Evolutionary conservation across 2,888 invertebrate species (phyloP), one percentile per base, ranked within the genome.

Genomic region (Cremastinae sp.): DNA sequence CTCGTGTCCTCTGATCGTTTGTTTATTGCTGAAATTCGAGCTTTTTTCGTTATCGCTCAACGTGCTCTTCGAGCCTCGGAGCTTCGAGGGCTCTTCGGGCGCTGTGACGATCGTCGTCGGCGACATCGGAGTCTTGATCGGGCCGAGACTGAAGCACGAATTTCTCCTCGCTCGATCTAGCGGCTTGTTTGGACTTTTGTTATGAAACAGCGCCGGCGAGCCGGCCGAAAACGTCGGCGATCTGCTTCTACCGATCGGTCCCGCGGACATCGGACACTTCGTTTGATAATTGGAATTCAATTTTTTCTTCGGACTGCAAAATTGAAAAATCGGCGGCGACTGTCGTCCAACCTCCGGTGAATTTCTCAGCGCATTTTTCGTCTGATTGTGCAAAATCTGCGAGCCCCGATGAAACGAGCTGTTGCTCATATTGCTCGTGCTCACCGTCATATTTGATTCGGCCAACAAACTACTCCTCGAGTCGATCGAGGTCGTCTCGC

Each of bases 201-300:
- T 79, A 1, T 75, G 75, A 20, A 84, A 85, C 10, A 78, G 10
- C 3, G 41, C 81, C 4, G 79, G 55, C 2, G 86, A 81, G 4
- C 81, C 82, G 5, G 70, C 69, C 5, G 55, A 59, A 0, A 47
- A 72, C n/a, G 82, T 78, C 14, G 84, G 83, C 35, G 81, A 82
- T 9, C 70, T 64, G 1, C 75, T 66, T 10, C 49, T 41, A 37
- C 71, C 64, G 22, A 39, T 39, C 20, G 78, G 68, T 65, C 74
- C 62, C 0, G 83, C 81, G 0, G 84, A 79, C 12, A 83, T 61
- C 0, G 84, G 82, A 53, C 82, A 84, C 61, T 85, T 87, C 0
- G 85, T 83, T 2, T 86, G 85, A 55, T 87, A 87, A 35, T 85
- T 88, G 58, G 83, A 68, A 0, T 80, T 84, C 12, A 87, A 81